These are phyloP conservation scores for Micrastur ruficollis DNA, from an alignment of 2,797 vertebrate species.

Conservation along the genomic window DNA sequence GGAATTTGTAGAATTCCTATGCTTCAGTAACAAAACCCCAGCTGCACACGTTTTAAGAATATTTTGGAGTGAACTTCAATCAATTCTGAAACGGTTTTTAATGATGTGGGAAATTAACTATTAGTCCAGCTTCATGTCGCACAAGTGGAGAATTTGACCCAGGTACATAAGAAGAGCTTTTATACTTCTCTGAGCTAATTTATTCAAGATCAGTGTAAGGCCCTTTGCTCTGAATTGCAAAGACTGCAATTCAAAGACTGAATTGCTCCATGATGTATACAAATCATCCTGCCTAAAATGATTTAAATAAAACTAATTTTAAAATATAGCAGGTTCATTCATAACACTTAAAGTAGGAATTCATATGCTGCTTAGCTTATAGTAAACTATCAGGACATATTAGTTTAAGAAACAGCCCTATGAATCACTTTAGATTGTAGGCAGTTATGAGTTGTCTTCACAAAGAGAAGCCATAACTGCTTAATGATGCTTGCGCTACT, in stretches of 20 bases:
- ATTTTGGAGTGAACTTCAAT: background rate
- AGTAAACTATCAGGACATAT: background rate
- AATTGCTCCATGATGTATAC: background rate
- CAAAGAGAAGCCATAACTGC: background rate
- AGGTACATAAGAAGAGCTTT: background rate
- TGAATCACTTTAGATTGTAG: background rate
- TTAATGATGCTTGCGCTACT: background rate
- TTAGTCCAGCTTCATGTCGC: background rate
- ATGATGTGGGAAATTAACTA: background rate
- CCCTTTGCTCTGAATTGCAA: background rate
- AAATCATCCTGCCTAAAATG: background rate
- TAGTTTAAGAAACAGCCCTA: conserved; percentile 1
- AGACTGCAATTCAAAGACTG: background rate
- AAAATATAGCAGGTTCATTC: background rate
- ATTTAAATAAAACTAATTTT: background rate
- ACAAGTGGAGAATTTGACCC: background rate
- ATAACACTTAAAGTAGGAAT: background rate
- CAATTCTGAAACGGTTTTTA: background rate
- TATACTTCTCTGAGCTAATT: background rate
- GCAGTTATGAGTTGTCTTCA: background rate
- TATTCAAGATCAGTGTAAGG: background rate
- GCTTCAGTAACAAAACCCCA: background rate
- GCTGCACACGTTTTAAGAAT: background rate
- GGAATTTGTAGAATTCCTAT: background rate
- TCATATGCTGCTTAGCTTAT: background rate